Evolutionary conservation across 2,797 vertebrate genomes (phyloP).

Genomic region (Sebastes cheni): DNA sequence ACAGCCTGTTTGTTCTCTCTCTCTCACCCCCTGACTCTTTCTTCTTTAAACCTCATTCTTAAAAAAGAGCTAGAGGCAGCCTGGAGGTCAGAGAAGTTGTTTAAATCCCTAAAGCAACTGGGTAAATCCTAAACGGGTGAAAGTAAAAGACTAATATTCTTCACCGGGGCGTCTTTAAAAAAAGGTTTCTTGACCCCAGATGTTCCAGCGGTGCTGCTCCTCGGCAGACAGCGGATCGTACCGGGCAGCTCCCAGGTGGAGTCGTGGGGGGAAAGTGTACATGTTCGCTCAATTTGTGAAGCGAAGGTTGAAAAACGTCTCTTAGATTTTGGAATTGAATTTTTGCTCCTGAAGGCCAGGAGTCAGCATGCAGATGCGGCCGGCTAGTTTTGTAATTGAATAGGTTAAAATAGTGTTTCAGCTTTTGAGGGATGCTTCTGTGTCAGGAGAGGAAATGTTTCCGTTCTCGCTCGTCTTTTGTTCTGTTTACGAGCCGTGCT

Average conservation of each 20-base stretch:
- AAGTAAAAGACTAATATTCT: neutral
- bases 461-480: neutral
- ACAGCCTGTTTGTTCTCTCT: conserved; percentile 38
- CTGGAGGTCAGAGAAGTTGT: conserved; percentile 11
- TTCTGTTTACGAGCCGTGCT: conserved; percentile 10
- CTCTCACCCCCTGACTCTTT: neutral
- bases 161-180: neutral
- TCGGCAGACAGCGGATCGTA: neutral
- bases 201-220: conserved; percentile 14
- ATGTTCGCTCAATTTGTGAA: neutral
- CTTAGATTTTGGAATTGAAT: neutral
- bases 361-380: conserved; percentile 26
- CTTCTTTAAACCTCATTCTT: neutral
- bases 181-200: neutral
- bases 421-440: conserved; percentile 29
- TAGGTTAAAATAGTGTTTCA: conserved; percentile 27
- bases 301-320: neutral
- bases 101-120: neutral
- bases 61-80: conserved; percentile 10
- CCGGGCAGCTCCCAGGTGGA: neutral
- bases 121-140: neutral
- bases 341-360: conserved; percentile 3
- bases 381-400: conserved; percentile 27
- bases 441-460: conserved; percentile 25
- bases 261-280: neutral